A percentile compares a stretch with the other conserved stretches of the same genome.
phyloP scores from a whole-genome alignment of 2,888 invertebrate species.

The Perdita meconis region DNA sequence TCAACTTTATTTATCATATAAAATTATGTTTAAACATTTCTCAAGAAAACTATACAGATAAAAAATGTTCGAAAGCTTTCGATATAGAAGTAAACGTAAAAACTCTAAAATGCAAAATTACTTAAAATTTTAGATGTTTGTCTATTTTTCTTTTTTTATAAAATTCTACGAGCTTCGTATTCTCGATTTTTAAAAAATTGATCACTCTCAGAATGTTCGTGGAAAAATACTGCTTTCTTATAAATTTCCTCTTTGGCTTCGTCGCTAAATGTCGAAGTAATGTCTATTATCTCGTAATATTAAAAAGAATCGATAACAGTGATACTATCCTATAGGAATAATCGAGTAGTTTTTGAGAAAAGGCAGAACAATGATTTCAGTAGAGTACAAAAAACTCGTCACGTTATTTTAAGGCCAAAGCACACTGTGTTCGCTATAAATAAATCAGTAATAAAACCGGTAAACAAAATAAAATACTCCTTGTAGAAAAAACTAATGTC shows the following conservation, averaged over 20 bases:
- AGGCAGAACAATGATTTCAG: constrained; percentile 7
- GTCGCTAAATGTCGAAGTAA: background rate
- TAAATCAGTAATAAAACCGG: constrained; percentile 17
- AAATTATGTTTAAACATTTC: constrained; percentile 15
- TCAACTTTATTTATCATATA: background rate
- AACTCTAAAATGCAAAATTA: background rate
- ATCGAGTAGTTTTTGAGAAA: background rate
- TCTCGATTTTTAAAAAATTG: background rate
- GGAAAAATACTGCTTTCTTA: constrained; percentile 11
- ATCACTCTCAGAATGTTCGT: background rate
- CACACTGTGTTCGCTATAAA: background rate
- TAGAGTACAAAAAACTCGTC: background rate
- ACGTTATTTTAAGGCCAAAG: background rate
- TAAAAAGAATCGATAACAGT: background rate
- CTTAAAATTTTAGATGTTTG: background rate
- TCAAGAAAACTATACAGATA: background rate
- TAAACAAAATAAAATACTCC: constrained; percentile 5
- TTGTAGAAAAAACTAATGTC: constrained; percentile 1
- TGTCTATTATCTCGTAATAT: background rate
- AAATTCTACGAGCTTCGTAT: background rate
- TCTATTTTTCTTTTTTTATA: background rate
- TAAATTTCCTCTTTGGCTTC: constrained; percentile 14
- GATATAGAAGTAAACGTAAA: background rate
- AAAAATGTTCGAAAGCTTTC: background rate
- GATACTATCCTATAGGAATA: background rate